Evolutionary conservation across 2,888 invertebrate genomes (phyloP).

Genomic region (Morpho achilles): DNA sequence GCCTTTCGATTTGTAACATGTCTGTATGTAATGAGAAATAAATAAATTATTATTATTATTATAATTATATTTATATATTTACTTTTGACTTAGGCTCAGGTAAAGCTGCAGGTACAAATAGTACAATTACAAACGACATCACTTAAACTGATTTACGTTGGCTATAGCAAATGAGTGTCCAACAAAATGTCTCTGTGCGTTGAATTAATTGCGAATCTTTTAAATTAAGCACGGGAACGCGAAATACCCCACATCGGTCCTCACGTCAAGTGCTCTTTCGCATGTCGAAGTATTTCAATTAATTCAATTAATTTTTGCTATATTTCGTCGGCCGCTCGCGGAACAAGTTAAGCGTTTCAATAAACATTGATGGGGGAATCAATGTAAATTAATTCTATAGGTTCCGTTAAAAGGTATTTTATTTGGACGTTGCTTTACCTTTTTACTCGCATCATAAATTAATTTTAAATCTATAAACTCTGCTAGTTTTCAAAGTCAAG

Average conservation of each 20-base stretch:
- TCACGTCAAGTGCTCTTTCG: conserved; percentile 30
- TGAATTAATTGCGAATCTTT: conserved; percentile 30
- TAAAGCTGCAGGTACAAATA: too few relatives aligned
- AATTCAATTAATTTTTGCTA: conserved; percentile 35
- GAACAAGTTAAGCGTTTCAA: conserved; percentile 7
- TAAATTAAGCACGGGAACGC: conserved; percentile 23
- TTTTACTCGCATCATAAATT: too few relatives aligned
- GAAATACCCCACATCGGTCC: conserved; percentile 15
- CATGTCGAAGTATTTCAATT: conserved; percentile 31
- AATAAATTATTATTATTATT: too few relatives aligned
- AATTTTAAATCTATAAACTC: too few relatives aligned
- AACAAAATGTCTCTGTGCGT: conserved; percentile 15
- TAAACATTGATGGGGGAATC: conserved; percentile 4
- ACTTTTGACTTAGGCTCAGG: too few relatives aligned
- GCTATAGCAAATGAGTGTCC: conserved; percentile 16
- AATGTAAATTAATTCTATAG: conserved; percentile 2
- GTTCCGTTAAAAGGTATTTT: too few relatives aligned
- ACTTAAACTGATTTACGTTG: conserved; percentile 13
- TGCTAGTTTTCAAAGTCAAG: too few relatives aligned
- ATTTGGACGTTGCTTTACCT: neutral
- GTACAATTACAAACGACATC: conserved; percentile 11
- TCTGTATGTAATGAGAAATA: too few relatives aligned
- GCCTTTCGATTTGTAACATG: too few relatives aligned
- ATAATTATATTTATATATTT: too few relatives aligned
- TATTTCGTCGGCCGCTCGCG: conserved; percentile 23